Base-by-base conservation (phyloP, 2,797 vertebrate genomes). In the Sus cebifrons region DNA sequence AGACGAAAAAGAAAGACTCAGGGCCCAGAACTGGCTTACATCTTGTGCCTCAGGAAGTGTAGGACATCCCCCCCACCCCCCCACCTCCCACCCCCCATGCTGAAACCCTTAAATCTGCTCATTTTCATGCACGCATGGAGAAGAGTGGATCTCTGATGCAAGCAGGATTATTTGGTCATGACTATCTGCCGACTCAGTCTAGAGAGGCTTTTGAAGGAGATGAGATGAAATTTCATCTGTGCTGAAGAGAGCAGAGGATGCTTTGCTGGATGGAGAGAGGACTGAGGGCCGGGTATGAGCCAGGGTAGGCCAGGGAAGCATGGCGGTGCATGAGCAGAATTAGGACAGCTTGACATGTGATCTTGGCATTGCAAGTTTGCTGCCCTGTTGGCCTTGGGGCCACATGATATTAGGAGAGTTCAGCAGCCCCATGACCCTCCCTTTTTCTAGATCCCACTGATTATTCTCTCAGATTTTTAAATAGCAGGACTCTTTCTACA, bases 201-300 rank as follows among this genome's bases (percentile, higher is more conserved):
- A 60, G 27, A 40, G 58, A 88, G 92, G 87, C 70, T 93, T 96
- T 92, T 82, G 95, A 96, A 97, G 54, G 77, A 82, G 91, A 91
- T 75, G 90, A 96, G 95, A 92, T 96, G 94, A 94, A 97, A 97
- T 97, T 94, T 95, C 88, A 98, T 82, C 96, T 79, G 77, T 90
- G 96, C 74, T 29, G 21, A 58, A 64, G 89, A 89, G 62, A 96
- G 71, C 84, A 85, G 83, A 32, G 95, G 64, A 82, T 92, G 4
- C 52, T 2, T 65, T 93, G 87, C 87, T 91, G 93, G 68, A 68
- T 64, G 81, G 87, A 94, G 82, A 87, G 49, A 83, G 86, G 44
- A 70, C 81, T 87, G 12, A 32, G 87, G 91, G 83, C 75, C 36
- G 3, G n/a, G 32, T 74, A 4, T 82, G 67, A 95, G 93, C 67